phyloP scores from a whole-genome alignment of 2,888 invertebrate species.

The Hydrotaea diabolus region DNA sequence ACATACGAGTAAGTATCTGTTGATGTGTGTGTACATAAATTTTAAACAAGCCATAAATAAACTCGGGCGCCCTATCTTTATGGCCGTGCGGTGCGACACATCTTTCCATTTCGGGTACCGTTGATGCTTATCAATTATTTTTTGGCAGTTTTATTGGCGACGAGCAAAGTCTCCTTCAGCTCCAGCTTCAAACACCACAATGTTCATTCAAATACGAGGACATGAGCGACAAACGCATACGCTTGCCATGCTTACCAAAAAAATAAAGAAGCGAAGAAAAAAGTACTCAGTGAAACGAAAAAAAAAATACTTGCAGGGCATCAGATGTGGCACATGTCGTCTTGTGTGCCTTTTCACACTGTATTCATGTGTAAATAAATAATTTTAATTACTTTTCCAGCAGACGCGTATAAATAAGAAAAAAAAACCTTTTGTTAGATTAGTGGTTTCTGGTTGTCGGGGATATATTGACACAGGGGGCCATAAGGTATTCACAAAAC shows the following conservation, averaged over 20 bases:
- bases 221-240: not conserved
- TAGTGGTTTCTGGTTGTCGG: not conserved
- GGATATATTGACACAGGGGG: no score
- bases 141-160: not conserved
- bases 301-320: not conserved
- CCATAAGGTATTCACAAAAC: not conserved
- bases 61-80: not conserved
- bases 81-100: not conserved
- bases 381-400: conserved; percentile 5
- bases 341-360: not conserved
- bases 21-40: no score
- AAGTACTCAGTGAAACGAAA: not conserved
- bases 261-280: no score
- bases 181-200: not conserved
- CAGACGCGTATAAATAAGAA: not conserved
- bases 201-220: not conserved
- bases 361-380: conserved; percentile 1
- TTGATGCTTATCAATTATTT: conserved; percentile 15
- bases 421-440: not conserved
- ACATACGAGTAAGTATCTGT: no score
- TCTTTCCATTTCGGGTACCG: not conserved
- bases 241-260: not conserved
- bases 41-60: not conserved
- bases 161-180: not conserved
- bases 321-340: not conserved